Percentiles rank a stretch among this genome's conserved stretches.
These are phyloP conservation scores for Ictalurus punctatus DNA, from an alignment of 2,113 vertebrate species.

Conservation along the genomic window DNA sequence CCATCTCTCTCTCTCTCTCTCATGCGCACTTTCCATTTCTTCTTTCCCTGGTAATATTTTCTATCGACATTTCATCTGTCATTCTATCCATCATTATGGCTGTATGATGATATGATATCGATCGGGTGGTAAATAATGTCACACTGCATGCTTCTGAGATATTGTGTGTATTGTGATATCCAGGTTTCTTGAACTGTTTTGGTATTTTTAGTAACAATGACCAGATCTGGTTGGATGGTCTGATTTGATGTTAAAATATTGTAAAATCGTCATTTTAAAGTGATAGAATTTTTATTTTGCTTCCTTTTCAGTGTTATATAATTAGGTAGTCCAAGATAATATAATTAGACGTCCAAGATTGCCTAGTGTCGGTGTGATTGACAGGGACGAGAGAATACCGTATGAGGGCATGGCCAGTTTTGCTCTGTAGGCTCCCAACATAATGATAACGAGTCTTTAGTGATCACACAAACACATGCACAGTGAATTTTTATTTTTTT, in stretches of 20 bases:
- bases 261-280: not conserved
- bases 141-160: not conserved
- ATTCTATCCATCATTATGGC: too few relatives aligned
- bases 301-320: not conserved
- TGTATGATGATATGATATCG: not conserved
- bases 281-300: not conserved
- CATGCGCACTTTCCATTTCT: too few relatives aligned
- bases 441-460: too few relatives aligned
- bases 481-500: too few relatives aligned
- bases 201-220: not conserved
- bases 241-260: not conserved
- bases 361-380: not conserved
- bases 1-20: constrained; percentile 37
- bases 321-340: too few relatives aligned
- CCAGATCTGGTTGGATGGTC: too few relatives aligned
- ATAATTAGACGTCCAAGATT: not conserved
- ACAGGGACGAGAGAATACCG: not conserved
- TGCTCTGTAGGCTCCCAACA: not conserved
- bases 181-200: not conserved
- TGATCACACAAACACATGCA: too few relatives aligned
- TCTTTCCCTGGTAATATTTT: not conserved
- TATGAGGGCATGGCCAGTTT: not conserved
- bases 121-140: not conserved
- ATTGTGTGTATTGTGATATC: not conserved
- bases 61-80: not conserved